Percentiles rank a stretch among this genome's conserved stretches.
Conservation (phyloP, 1,140 invertebrate genomes). For the Caenorhabditis briggsae region DNA sequence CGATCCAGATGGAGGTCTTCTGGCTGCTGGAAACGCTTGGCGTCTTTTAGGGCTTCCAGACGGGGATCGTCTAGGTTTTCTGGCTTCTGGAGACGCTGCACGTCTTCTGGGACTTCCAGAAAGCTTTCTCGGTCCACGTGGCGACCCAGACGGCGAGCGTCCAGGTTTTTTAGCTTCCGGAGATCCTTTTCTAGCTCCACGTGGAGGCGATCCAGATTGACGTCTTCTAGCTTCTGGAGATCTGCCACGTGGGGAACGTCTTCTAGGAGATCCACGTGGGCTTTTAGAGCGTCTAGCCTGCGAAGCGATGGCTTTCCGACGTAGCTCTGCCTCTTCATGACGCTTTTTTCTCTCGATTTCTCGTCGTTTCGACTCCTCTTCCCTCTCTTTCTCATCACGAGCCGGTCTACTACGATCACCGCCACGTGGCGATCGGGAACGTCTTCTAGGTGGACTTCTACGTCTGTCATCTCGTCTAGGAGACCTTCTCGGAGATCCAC, state of each 20-base stretch:
- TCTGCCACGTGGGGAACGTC: not conserved
- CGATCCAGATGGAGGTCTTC: no score
- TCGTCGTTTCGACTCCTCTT: conserved; percentile 33
- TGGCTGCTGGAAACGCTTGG: no score
- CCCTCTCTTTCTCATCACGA: conserved; percentile 12
- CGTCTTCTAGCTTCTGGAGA: no score
- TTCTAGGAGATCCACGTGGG: not conserved
- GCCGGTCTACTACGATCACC: not conserved
- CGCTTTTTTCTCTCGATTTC: conserved; percentile 54
- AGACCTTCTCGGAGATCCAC: not conserved
- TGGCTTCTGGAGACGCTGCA: no score
- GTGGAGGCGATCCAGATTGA: no score
- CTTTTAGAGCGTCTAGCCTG: not conserved
- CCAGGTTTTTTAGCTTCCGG: no score
- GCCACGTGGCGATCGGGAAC: conserved; percentile 2
- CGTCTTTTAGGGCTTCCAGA: no score
- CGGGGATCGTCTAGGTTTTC: no score
- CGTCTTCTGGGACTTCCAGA: no score
- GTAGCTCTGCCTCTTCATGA: conserved; percentile 36
- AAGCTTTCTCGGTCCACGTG: no score
- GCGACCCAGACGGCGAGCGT: no score
- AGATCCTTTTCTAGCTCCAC: no score
- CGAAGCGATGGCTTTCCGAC: conserved; percentile 8
- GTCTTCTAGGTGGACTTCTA: conserved; percentile 11
- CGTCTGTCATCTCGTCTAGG: conserved; percentile 3